Percentiles rank a stretch among this genome's conserved stretches.
phyloP scores from a whole-genome alignment of 2,113 vertebrate species.

The Mellivora capensis region DNA sequence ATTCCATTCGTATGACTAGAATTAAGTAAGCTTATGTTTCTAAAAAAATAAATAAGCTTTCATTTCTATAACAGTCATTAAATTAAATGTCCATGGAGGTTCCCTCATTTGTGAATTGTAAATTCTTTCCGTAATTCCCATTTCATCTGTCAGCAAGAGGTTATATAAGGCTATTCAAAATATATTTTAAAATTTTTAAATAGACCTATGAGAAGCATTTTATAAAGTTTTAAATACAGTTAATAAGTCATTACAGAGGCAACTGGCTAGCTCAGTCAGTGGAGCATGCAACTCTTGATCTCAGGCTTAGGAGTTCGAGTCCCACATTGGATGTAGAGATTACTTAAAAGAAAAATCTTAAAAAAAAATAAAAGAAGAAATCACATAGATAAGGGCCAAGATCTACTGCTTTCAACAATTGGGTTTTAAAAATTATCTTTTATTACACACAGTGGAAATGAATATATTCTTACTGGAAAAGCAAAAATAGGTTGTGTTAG shows the following conservation, averaged over 20 bases:
- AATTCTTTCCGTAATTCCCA: constrained; percentile 27
- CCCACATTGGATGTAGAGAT: not conserved
- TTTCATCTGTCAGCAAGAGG: not conserved
- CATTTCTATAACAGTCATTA: not conserved
- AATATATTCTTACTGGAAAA: not conserved
- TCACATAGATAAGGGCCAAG: not conserved
- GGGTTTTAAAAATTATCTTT: not conserved
- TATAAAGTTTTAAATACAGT: not conserved
- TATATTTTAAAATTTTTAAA: not conserved
- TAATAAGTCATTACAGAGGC: not conserved
- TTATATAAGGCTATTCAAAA: not conserved
- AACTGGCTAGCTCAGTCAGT: not conserved
- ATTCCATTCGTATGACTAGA: not conserved
- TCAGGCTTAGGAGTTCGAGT: not conserved
- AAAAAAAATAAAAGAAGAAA: not conserved
- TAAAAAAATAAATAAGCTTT: not conserved
- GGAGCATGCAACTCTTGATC: not conserved
- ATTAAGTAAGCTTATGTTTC: not conserved
- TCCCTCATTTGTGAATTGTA: not conserved
- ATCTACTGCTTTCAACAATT: not conserved
- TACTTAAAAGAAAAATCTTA: not conserved
- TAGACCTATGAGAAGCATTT: not conserved
- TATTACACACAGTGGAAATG: not conserved
- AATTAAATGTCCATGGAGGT: not conserved
- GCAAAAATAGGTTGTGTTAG: not conserved